A percentile compares a stretch with the other conserved stretches of the same genome.
phyloP scores from a whole-genome alignment of 2,113 vertebrate genomes.

The Ibidorhyncha struthersii region DNA sequence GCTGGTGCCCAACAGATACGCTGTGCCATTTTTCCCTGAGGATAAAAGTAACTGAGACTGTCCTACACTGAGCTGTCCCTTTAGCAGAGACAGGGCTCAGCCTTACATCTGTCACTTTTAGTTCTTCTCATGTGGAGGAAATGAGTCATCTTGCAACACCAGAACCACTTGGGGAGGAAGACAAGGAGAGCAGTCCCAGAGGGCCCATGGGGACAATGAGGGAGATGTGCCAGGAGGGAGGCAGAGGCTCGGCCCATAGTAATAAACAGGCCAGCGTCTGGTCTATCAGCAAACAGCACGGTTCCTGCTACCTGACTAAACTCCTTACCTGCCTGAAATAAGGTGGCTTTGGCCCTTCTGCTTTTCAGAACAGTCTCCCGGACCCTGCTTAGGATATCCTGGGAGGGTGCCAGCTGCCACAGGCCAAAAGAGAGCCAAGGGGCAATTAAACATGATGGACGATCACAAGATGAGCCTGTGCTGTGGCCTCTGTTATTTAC shows the following conservation, averaged over 20 bases:
- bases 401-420: not conserved
- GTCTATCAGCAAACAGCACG: not conserved
- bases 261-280: not conserved
- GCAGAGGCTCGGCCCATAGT: not conserved
- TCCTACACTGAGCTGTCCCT: not conserved
- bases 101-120: not conserved
- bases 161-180: not conserved
- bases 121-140: not conserved
- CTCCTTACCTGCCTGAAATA: not conserved
- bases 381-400: not conserved
- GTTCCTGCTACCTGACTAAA: not conserved
- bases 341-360: not conserved
- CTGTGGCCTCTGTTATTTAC: not conserved
- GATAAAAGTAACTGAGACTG: not conserved
- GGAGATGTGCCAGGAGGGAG: not conserved
- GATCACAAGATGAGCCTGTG: not conserved
- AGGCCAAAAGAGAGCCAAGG: not conserved
- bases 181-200: not conserved
- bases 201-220: not conserved
- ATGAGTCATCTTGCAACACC: not conserved
- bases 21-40: not conserved
- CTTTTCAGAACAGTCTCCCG: not conserved
- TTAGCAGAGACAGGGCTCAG: not conserved
- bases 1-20: not conserved
- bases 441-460: not conserved